Evolutionary conservation across 2,797 vertebrate species (phyloP).

Genomic region (Pogoniulus pusillus): DNA sequence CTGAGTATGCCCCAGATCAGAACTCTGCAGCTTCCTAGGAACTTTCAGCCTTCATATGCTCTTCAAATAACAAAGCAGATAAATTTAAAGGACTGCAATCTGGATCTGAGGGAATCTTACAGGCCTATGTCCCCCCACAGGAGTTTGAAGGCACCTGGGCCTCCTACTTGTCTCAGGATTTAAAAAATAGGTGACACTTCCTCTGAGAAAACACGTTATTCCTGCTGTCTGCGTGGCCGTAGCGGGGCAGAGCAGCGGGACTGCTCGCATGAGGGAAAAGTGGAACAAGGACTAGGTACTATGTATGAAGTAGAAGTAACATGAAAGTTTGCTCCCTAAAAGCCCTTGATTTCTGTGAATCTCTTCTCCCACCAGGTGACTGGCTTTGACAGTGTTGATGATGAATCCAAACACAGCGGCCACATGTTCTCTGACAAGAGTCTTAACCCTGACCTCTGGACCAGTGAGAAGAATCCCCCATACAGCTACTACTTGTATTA

Average conservation of each 20-base stretch:
- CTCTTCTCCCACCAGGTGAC: slow-evolving; percentile 82
- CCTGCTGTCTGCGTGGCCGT: not conserved
- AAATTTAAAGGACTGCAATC: not conserved
- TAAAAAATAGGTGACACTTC: not conserved
- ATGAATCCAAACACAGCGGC: slow-evolving; percentile 96
- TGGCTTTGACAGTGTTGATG: slow-evolving; percentile 97
- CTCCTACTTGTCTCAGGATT: not conserved
- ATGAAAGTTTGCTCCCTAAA: not conserved
- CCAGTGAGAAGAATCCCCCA: slow-evolving; percentile 88
- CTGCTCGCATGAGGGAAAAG: not conserved
- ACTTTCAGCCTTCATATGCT: not conserved
- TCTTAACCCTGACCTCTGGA: slow-evolving; percentile 92
- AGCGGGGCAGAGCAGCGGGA: not conserved
- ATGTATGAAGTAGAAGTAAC: not conserved
- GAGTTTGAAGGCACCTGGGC: not conserved
- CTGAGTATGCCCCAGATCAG: not conserved
- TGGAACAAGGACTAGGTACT: not conserved
- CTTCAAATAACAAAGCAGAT: not conserved
- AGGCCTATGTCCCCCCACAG: not conserved
- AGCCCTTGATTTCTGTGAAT: not conserved
- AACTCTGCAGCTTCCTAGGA: not conserved
- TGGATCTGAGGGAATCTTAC: not conserved
- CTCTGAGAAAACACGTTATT: not conserved
- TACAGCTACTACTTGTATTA: slow-evolving; percentile 98
- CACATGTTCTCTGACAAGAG: slow-evolving; percentile 96